These are phyloP conservation scores for Nanorana parkeri DNA, from an alignment of 2,113 vertebrate species.

Conservation along the genomic window DNA sequence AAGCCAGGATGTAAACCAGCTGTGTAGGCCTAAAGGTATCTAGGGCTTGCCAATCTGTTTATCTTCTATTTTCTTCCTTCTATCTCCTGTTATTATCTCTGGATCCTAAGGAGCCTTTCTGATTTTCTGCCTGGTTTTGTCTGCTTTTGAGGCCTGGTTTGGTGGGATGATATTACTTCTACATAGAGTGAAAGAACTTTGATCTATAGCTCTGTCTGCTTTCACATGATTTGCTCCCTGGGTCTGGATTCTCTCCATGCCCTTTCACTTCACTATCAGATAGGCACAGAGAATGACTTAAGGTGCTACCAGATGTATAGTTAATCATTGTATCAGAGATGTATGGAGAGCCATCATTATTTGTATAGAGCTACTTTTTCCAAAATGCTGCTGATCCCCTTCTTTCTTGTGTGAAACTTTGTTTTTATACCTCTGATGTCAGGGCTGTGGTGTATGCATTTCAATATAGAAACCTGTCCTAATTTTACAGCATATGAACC, in stretches of 20 bases:
- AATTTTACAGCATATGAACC: not conserved
- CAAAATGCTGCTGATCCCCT: constrained; percentile 61
- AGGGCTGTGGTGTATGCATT: not conserved
- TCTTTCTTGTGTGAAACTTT: constrained; percentile 61
- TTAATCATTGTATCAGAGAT: constrained; percentile 76
- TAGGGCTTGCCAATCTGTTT: constrained; percentile 73
- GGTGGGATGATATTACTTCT: constrained; percentile 74
- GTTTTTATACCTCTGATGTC: not conserved
- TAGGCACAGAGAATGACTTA: constrained; percentile 76
- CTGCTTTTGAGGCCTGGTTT: constrained; percentile 69
- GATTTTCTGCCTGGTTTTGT: constrained; percentile 77
- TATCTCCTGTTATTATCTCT: constrained; percentile 82
- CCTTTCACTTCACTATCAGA: constrained; percentile 83
- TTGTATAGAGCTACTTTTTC: constrained; percentile 66
- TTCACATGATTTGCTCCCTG: constrained; percentile 88
- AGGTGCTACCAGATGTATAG: constrained; percentile 78
- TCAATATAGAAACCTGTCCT: constrained; percentile 8
- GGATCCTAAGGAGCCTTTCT: constrained; percentile 78
- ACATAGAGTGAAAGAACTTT: constrained; percentile 83
- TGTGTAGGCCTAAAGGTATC: constrained; percentile 71
- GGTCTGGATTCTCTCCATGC: constrained; percentile 88
- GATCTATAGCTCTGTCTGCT: constrained; percentile 87
- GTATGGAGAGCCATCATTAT: constrained; percentile 62
- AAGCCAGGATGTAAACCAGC: constrained; percentile 75
- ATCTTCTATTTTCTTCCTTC: constrained; percentile 77